Percentiles rank a stretch among this genome's conserved stretches.
Evolutionary conservation across 2,888 invertebrate genomes (phyloP).

Genomic region (Chrysodeixis includens): DNA sequence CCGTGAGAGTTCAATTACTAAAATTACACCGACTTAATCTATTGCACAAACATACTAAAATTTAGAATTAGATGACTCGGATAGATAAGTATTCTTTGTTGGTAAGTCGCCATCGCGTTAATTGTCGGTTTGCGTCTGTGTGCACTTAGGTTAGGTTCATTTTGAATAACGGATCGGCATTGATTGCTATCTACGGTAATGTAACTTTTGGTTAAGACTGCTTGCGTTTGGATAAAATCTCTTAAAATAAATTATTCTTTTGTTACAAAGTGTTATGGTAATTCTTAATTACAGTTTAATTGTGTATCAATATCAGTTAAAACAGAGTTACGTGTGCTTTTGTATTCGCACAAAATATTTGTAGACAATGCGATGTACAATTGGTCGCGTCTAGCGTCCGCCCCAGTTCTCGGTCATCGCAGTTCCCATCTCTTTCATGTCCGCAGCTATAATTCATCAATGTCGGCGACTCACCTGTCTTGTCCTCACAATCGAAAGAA

Average conservation of each 20-base stretch:
- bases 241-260: slow-evolving; percentile 45
- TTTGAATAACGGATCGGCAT: slow-evolving; percentile 56
- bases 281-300: slow-evolving; percentile 17
- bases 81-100: slow-evolving; percentile 73
- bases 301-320: slow-evolving; percentile 3
- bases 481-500: slow-evolving; percentile 62
- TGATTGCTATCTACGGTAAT: slow-evolving; percentile 57
- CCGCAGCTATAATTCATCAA: slow-evolving; percentile 61
- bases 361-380: slow-evolving; percentile 51
- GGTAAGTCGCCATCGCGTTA: slow-evolving; percentile 67
- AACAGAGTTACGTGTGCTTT: not conserved
- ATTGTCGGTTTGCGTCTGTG: slow-evolving; percentile 63
- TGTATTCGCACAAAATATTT: slow-evolving; percentile 36
- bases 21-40: slow-evolving; percentile 72
- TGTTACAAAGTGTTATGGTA: slow-evolving; percentile 50
- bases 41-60: slow-evolving; percentile 72
- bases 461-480: slow-evolving; percentile 57
- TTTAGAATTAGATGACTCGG: slow-evolving; percentile 65
- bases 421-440: slow-evolving; percentile 53
- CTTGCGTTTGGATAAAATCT: slow-evolving; percentile 50
- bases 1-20: slow-evolving; percentile 75
- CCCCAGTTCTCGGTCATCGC: slow-evolving; percentile 47
- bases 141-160: slow-evolving; percentile 50
- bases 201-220: slow-evolving; percentile 49
- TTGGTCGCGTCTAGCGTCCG: slow-evolving; percentile 48